These are phyloP conservation scores for Hyppa rectilinea DNA, from an alignment of 2,888 invertebrate genomes.

Conservation along the genomic window DNA sequence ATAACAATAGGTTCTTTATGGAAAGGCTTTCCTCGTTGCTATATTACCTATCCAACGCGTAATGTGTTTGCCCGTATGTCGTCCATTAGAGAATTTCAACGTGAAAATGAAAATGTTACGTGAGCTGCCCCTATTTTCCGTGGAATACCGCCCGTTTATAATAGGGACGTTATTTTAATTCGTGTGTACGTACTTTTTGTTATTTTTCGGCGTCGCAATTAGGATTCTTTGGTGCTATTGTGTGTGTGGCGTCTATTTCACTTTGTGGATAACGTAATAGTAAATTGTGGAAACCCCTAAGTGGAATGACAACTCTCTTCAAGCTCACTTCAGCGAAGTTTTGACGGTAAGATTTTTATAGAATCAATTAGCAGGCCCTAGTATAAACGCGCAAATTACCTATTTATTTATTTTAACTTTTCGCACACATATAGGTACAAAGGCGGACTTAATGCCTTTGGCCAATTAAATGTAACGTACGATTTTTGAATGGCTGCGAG, in stretches of 20 bases:
- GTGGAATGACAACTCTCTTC: too few species aligned
- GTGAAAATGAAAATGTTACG: conserved; percentile 25
- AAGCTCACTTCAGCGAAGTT: too few species aligned
- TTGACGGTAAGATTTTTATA: too few species aligned
- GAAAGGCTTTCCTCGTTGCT: conserved; percentile 19
- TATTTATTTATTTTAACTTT: too few species aligned
- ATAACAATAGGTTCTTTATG: background rate
- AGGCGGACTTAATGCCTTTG: too few species aligned
- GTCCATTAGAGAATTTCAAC: conserved; percentile 42
- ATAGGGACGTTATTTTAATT: conserved; percentile 27
- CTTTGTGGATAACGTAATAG: too few species aligned
- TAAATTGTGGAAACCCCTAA: too few species aligned
- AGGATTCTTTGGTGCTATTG: background rate
- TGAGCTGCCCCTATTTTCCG: conserved; percentile 20
- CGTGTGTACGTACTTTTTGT: conserved; percentile 8
- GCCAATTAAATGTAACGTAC: too few species aligned
- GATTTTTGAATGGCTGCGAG: too few species aligned
- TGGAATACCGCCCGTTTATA: conserved; percentile 7
- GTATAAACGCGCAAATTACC: too few species aligned
- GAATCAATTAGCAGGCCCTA: too few species aligned
- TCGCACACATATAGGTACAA: too few species aligned
- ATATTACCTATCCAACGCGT: conserved; percentile 16
- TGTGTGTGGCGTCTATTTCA: conserved; percentile 12
- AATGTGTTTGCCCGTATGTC: conserved; percentile 23
- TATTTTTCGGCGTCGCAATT: conserved; percentile 1